phyloP scores from a whole-genome alignment of 92 coral and sea anemone species.

The Epizoanthus rinbou region DNA sequence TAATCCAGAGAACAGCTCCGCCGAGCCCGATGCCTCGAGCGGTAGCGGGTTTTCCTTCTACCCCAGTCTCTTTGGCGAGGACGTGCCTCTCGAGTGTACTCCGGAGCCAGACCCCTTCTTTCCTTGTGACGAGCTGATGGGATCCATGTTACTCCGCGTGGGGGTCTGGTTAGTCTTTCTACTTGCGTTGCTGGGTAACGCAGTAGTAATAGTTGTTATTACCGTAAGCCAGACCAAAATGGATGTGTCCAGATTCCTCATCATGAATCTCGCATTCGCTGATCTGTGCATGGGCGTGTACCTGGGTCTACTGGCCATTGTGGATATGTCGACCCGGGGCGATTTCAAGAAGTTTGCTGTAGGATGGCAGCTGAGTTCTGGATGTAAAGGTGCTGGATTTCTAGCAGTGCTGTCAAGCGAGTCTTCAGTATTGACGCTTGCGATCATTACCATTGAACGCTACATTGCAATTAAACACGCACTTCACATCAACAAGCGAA shows the following conservation, averaged over 20 bases:
- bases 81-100: constrained; percentile 62
- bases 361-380: constrained; percentile 89
- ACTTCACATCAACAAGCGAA: constrained; percentile 77
- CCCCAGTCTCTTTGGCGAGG: background rate
- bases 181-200: constrained; percentile 92
- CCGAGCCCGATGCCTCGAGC: background rate
- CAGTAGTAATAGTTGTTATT: constrained; percentile 83
- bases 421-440: constrained; percentile 84
- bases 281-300: constrained; percentile 97
- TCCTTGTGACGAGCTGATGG: constrained; percentile 99
- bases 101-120: constrained; percentile 94
- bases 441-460: constrained; percentile 91
- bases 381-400: constrained; percentile 92
- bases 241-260: constrained; percentile 91
- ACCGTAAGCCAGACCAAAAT: constrained; percentile 77
- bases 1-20: background rate
- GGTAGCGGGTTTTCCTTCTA: background rate
- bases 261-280: constrained; percentile 89
- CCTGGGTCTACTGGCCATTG: constrained; percentile 93
- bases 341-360: constrained; percentile 82
- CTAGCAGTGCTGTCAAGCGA: constrained; percentile 94
- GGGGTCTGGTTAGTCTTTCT: constrained; percentile 98
- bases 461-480: constrained; percentile 97
- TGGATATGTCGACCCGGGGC: constrained; percentile 86
- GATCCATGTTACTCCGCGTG: constrained; percentile 80